Evolutionary conservation across 2,113 vertebrate genomes (phyloP).

Genomic region (Budorcas taxicolor): DNA sequence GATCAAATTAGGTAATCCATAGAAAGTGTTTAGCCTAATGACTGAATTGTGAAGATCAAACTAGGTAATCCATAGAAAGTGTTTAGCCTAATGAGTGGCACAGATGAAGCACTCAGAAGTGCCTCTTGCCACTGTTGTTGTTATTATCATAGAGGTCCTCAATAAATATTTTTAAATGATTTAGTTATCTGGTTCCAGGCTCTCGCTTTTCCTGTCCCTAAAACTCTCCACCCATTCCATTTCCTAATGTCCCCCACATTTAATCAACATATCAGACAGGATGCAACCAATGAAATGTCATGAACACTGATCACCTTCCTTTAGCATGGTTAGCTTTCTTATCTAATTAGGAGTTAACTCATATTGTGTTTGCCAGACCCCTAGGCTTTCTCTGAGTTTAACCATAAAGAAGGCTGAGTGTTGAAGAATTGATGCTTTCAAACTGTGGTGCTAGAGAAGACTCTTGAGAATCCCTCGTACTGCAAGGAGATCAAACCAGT

Average conservation of each 20-base stretch:
- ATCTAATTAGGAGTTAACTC: not conserved
- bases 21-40: not conserved
- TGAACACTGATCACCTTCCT: not conserved
- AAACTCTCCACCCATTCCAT: not conserved
- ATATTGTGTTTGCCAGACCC: not conserved
- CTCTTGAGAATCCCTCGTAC: not conserved
- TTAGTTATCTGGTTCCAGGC: not conserved
- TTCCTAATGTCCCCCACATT: not conserved
- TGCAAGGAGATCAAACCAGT: not conserved
- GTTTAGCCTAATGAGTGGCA: not conserved
- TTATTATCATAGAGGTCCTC: not conserved
- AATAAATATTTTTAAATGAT: not conserved
- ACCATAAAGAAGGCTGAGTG: not conserved
- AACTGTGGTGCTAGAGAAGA: not conserved
- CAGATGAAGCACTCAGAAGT: not conserved
- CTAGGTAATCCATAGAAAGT: not conserved
- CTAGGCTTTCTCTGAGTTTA: not conserved
- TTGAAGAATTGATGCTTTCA: not conserved
- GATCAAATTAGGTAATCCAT: not conserved
- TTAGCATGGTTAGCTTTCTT: not conserved
- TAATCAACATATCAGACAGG: not conserved
- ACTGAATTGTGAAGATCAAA: not conserved
- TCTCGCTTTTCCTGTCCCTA: not conserved
- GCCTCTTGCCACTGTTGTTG: not conserved
- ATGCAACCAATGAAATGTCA: not conserved